Evolutionary conservation across 2,888 invertebrate species (phyloP).

Genomic region (Zootermopsis nevadensis): DNA sequence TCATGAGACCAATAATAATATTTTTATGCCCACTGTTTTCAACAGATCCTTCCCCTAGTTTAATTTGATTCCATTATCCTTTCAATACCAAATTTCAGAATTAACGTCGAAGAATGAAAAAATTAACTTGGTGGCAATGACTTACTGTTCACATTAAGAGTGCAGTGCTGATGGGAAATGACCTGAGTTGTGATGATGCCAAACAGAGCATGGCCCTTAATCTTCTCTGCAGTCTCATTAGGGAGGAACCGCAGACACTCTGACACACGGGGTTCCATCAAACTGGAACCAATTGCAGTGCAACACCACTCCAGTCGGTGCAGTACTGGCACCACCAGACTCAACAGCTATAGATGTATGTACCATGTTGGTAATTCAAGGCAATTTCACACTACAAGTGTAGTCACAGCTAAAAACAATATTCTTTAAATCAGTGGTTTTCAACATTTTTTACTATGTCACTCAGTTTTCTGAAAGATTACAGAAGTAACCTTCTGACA

Average conservation of each 20-base stretch:
- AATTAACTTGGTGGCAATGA: background rate
- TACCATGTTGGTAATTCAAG: background rate
- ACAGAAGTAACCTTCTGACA: no score
- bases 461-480: no score
- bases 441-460: no score
- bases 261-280: constrained; percentile 58
- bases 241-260: constrained; percentile 69
- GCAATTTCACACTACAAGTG: no score
- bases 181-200: constrained; percentile 74
- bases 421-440: no score
- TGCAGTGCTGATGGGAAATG: constrained; percentile 71
- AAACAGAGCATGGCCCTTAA: constrained; percentile 65
- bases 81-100: no score
- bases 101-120: no score
- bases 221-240: constrained; percentile 66
- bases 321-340: constrained; percentile 73
- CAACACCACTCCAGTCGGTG: constrained; percentile 74
- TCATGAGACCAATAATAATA: no score
- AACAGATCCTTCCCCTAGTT: no score
- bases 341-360: constrained; percentile 61
- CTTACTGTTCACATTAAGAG: constrained; percentile 69
- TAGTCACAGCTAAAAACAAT: no score
- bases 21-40: no score
- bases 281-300: constrained; percentile 54
- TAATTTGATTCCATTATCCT: no score